Evolutionary conservation across 2,797 vertebrate genomes (phyloP).

Genomic region (Tinamus major): DNA sequence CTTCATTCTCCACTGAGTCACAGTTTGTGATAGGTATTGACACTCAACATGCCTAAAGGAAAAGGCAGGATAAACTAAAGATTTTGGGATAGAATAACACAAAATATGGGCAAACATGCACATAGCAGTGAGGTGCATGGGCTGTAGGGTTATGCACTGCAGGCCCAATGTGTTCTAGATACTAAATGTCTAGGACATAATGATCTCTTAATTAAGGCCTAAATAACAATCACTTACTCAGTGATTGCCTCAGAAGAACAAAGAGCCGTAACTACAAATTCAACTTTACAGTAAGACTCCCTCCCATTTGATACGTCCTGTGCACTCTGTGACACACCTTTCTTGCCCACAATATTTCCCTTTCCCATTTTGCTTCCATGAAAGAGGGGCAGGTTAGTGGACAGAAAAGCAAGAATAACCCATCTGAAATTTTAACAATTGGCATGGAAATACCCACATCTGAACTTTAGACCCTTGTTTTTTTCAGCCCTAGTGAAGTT

Average conservation of each 20-base stretch:
- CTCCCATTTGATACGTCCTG: background rate
- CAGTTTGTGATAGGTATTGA: background rate
- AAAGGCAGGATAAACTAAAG: background rate
- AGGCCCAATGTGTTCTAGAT: background rate
- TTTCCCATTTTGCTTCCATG: background rate
- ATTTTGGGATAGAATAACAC: background rate
- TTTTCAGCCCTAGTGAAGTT: background rate
- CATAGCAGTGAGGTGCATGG: background rate
- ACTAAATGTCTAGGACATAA: slow-evolving; percentile 9
- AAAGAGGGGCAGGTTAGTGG: background rate
- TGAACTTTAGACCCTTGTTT: background rate
- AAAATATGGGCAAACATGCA: background rate
- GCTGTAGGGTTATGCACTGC: fast-evolving
- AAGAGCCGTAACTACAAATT: background rate
- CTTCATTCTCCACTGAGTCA: background rate
- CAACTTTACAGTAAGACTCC: background rate
- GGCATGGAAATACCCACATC: background rate
- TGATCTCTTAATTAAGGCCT: slow-evolving; percentile 53
- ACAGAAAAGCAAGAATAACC: background rate
- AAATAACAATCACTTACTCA: slow-evolving; percentile 18
- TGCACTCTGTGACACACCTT: background rate
- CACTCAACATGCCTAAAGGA: background rate
- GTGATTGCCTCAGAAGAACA: background rate
- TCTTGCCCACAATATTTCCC: background rate
- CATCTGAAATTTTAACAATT: background rate